A percentile compares a stretch with the other conserved stretches of the same genome.
Conservation (phyloP, 2,113 vertebrate species). For the Bubalus kerabau region DNA sequence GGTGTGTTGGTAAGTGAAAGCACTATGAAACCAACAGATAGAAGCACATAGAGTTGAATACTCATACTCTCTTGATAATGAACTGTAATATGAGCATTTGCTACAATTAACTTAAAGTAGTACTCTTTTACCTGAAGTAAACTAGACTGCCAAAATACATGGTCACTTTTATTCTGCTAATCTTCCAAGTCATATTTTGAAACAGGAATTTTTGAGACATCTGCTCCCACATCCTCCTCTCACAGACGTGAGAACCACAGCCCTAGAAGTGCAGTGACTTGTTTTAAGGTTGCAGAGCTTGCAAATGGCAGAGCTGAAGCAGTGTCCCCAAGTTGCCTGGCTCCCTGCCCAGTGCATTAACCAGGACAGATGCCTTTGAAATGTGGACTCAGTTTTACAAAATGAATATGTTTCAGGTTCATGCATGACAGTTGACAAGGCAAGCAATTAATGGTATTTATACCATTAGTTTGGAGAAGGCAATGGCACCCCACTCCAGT, state of each 20-base stretch:
- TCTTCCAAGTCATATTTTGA: background rate
- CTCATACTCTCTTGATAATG: background rate
- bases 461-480: background rate
- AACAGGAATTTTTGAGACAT: background rate
- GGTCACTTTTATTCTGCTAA: background rate
- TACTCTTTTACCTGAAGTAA: background rate
- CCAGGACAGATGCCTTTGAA: background rate
- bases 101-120: background rate
- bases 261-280: background rate
- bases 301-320: background rate
- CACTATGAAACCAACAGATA: background rate
- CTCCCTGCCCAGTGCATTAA: background rate
- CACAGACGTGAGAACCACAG: background rate
- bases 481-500: too few relatives aligned
- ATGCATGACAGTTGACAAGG: background rate
- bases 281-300: background rate
- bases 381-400: background rate
- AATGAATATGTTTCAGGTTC: background rate
- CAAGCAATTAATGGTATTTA: background rate
- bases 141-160: background rate
- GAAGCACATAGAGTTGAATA: background rate
- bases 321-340: background rate
- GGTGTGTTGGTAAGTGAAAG: slow-evolving; percentile 86
- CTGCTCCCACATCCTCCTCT: background rate
- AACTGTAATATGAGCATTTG: background rate